phyloP scores from a whole-genome alignment of 2,797 vertebrate species.

The Aselliscus stoliczkanus region DNA sequence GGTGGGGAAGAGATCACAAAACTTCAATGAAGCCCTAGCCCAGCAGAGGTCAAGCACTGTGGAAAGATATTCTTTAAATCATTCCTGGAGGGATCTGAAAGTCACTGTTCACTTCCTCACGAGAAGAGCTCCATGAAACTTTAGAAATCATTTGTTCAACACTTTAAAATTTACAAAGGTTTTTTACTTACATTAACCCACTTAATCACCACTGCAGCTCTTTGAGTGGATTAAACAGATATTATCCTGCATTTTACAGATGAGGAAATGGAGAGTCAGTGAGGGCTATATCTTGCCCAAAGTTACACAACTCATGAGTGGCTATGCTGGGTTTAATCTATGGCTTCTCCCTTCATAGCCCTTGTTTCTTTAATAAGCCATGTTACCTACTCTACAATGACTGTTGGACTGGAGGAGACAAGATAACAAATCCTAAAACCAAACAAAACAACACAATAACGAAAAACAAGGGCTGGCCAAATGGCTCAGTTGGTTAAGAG shows the following conservation, averaged over 20 bases:
- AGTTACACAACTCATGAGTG: neutral
- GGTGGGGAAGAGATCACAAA: neutral
- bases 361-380: neutral
- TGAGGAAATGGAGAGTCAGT: neutral
- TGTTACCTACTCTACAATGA: neutral
- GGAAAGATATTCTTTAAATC: neutral
- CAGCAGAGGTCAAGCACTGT: neutral
- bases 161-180: neutral
- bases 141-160: neutral
- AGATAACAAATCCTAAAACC: neutral
- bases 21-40: neutral
- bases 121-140: neutral
- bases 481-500: too few relatives aligned
- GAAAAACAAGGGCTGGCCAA: too few relatives aligned
- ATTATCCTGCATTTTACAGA: neutral
- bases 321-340: neutral
- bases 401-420: neutral
- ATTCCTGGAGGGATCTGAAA: neutral
- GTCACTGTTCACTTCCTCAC: neutral
- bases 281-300: neutral
- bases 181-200: neutral
- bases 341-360: neutral
- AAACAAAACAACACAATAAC: too few relatives aligned
- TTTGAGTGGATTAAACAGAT: neutral
- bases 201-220: neutral